Conservation (phyloP, 2,113 vertebrate species). For the Ornithorhynchus anatinus region DNA sequence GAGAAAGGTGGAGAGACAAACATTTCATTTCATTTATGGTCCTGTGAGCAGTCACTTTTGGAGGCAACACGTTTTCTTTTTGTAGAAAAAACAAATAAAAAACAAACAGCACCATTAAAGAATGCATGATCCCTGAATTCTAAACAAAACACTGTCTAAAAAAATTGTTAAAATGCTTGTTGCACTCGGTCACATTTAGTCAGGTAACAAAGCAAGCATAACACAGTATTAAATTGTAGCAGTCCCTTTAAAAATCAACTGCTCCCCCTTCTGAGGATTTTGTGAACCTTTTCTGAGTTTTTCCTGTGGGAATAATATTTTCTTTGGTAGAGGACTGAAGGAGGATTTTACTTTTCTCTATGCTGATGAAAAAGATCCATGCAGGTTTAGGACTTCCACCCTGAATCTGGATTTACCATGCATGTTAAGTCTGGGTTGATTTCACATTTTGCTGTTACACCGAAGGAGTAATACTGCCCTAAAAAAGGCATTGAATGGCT, state of each 20-base stretch:
- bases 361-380: conserved; percentile 61
- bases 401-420: conserved; percentile 63
- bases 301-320: conserved; percentile 74
- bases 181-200: conserved; percentile 66
- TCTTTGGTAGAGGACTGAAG: conserved; percentile 86
- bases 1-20: conserved; percentile 70
- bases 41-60: conserved; percentile 72
- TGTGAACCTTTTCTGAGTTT: conserved; percentile 71
- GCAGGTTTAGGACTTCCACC: conserved; percentile 50
- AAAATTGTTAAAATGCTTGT: conserved; percentile 64
- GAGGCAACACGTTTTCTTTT: conserved; percentile 73
- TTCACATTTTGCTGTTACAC: conserved; percentile 74
- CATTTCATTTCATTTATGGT: conserved; percentile 74
- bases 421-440: conserved; percentile 60
- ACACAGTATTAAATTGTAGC: conserved; percentile 63
- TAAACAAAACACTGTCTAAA: conserved; percentile 80
- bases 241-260: conserved; percentile 64
- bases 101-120: conserved; percentile 83
- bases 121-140: conserved; percentile 87
- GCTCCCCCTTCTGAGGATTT: conserved; percentile 73
- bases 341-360: conserved; percentile 70
- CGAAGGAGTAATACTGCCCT: conserved; percentile 73
- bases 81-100: conserved; percentile 66
- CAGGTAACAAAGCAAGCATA: conserved; percentile 72
- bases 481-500: conserved; percentile 77